phyloP scores from a whole-genome alignment of 2,888 invertebrate genomes.

The Nemotelus nigrinus region DNA sequence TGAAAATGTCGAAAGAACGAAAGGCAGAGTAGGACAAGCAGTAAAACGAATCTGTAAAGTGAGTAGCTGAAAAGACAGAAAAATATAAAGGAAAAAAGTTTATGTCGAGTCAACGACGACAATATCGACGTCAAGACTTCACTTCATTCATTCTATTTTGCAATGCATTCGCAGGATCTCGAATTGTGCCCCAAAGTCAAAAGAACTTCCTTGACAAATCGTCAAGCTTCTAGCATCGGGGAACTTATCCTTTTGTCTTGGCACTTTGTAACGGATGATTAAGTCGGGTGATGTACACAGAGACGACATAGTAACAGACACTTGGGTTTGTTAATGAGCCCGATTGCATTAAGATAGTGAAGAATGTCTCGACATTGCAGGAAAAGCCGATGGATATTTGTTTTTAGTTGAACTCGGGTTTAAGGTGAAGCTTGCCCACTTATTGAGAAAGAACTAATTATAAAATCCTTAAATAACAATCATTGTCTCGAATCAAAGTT shows the following conservation, averaged over 20 bases:
- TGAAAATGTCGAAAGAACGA: constrained; percentile 11
- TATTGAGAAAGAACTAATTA: no score
- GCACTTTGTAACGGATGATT: constrained; percentile 39
- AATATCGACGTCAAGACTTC: constrained; percentile 20
- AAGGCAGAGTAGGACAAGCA: not conserved
- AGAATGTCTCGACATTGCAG: no score
- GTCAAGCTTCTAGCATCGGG: not conserved
- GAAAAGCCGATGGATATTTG: no score
- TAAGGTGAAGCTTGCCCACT: no score
- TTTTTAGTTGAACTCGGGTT: no score
- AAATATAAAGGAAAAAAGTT: constrained; percentile 6
- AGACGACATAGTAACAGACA: no score
- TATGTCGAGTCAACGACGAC: constrained; percentile 8
- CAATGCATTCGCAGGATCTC: not conserved
- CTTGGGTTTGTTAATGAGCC: no score
- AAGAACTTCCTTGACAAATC: constrained; percentile 38
- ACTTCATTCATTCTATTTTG: not conserved
- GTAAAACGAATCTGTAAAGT: not conserved
- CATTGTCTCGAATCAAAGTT: no score
- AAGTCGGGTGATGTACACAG: constrained; percentile 12
- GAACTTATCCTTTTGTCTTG: constrained; percentile 30
- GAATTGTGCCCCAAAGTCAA: constrained; percentile 24
- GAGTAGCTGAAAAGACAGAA: not conserved
- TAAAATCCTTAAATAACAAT: no score
- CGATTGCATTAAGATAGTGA: no score